These are phyloP conservation scores for Urechis unicinctus DNA, from an alignment of 2,888 invertebrate species.

Conservation along the genomic window DNA sequence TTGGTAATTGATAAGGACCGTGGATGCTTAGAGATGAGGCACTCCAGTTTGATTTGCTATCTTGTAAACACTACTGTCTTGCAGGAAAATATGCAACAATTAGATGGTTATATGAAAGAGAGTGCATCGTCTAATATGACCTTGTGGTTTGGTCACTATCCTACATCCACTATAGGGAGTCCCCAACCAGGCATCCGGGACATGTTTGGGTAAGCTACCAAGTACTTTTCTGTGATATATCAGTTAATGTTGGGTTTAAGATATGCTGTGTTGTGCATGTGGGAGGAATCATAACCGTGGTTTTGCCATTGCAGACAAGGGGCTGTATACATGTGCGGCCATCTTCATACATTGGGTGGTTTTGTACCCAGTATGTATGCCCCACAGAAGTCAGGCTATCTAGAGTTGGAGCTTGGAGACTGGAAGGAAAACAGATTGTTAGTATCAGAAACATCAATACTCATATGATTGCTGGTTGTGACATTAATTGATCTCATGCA, in stretches of 20 bases:
- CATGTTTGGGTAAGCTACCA: slow-evolving; percentile 4
- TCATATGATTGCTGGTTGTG: not conserved
- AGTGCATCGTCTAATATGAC: slow-evolving; percentile 56
- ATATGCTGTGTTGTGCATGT: too few relatives aligned
- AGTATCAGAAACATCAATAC: not conserved
- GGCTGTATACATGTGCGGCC: slow-evolving; percentile 79
- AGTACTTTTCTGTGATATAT: not conserved
- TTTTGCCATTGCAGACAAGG: slow-evolving; percentile 51
- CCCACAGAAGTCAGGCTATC: slow-evolving; percentile 70
- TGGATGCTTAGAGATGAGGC: too few relatives aligned
- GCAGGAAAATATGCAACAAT: not conserved
- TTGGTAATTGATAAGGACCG: too few relatives aligned
- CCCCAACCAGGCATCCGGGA: slow-evolving; percentile 2
- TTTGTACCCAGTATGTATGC: slow-evolving; percentile 79
- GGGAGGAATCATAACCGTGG: too few relatives aligned
- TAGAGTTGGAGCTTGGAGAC: slow-evolving; percentile 84
- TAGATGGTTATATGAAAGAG: not conserved
- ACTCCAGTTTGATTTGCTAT: too few relatives aligned
- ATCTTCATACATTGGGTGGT: slow-evolving; percentile 78
- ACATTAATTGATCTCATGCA: too few relatives aligned
- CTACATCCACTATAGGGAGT: slow-evolving; percentile 70
- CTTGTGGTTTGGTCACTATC: slow-evolving; percentile 85
- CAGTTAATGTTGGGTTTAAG: not conserved
- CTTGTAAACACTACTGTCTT: too few relatives aligned
- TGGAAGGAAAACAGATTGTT: slow-evolving; percentile 66